Evolutionary conservation across 2,888 invertebrate species (phyloP), one percentile per base, ranked within the genome.

Genomic region (Torymus auratus): DNA sequence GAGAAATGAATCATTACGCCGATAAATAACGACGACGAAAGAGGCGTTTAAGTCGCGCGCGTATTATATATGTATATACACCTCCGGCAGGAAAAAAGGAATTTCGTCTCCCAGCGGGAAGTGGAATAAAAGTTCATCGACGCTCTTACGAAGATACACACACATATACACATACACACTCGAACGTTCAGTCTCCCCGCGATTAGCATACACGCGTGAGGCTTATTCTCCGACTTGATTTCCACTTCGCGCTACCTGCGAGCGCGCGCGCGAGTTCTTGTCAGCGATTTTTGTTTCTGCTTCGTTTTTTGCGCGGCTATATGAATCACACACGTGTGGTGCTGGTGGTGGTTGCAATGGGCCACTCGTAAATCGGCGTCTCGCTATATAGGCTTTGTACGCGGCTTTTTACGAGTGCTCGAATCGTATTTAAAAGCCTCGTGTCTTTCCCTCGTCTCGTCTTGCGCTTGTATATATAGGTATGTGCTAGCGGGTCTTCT

Each of bases 11-110:
- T 82, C 81, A 80, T 82, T 81, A 53, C 64, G 50, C 75, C 82
- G 65, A 83, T 83, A 83, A 83, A 83, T 83, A 83, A 82, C 78
- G 68, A 83, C 79, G 81, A 81, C 79, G 81, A 83, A 80, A 81
- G 75, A 80, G 82, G 77, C 71, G 65, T 80, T 78, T 81, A 81
- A 79, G 56, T 62, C 53, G 28, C 55, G 20, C 60, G 28, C 12
- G 5, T 7, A 0, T 7, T 28, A 28, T 7, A 28, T 28, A 28
- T 28, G 7, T 41, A 41, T 41, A 41, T 7, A 7, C 7, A 41
- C 7, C 41, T 7, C 5, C 41, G 28, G 41, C 56, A 65, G 56
- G 56, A 60, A 76, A 53, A 68, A 55, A 17, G 7, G 41, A 41
- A 20, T 70, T 76, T 64, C 52, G 65, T 74, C 80, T 80, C 82